Evolutionary conservation across 2,888 invertebrate genomes (phyloP).

Genomic region (Chorisops tibialis): DNA sequence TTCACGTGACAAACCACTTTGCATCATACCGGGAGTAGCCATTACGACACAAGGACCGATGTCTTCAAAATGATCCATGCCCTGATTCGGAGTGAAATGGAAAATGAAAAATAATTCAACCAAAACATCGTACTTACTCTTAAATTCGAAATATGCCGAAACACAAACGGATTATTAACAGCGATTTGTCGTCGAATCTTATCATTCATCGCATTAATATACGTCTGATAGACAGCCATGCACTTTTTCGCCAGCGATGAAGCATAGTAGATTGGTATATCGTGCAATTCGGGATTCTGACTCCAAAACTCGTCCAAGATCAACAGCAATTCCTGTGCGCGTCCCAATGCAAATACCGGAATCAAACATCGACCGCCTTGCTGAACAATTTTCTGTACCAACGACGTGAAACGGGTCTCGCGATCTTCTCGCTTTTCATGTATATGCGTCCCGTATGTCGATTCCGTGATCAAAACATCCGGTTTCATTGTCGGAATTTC

Average conservation of each 20-base stretch:
- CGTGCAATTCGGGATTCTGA: slow-evolving; percentile 93
- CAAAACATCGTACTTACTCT: slow-evolving; percentile 55
- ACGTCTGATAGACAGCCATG: slow-evolving; percentile 99
- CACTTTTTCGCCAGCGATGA: slow-evolving; percentile 99
- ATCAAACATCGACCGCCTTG: slow-evolving; percentile 98
- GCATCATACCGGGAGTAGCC: slow-evolving; percentile 99
- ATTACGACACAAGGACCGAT: slow-evolving; percentile 99
- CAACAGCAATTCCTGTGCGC: slow-evolving; percentile 92
- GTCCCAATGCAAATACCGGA: slow-evolving; percentile 96
- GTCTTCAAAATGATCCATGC: slow-evolving; percentile 99
- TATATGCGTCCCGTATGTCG: slow-evolving; percentile 98
- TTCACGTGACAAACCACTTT: slow-evolving; percentile 94
- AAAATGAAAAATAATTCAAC: not conserved
- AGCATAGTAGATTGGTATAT: slow-evolving; percentile 99
- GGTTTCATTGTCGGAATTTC: slow-evolving; percentile 96
- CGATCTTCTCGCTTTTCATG: slow-evolving; percentile 98
- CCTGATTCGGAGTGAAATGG: slow-evolving; percentile 53
- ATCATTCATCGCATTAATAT: slow-evolving; percentile 99
- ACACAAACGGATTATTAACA: slow-evolving; percentile 97
- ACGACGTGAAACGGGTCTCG: slow-evolving; percentile 86
- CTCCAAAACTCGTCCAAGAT: slow-evolving; percentile 99
- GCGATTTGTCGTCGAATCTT: slow-evolving; percentile 94
- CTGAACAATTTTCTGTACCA: slow-evolving; percentile 93
- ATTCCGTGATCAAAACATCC: slow-evolving; percentile 96
- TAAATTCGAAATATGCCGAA: slow-evolving; percentile 92